Conservation (phyloP, 2,113 vertebrate species). For the Canis aureus region DNA sequence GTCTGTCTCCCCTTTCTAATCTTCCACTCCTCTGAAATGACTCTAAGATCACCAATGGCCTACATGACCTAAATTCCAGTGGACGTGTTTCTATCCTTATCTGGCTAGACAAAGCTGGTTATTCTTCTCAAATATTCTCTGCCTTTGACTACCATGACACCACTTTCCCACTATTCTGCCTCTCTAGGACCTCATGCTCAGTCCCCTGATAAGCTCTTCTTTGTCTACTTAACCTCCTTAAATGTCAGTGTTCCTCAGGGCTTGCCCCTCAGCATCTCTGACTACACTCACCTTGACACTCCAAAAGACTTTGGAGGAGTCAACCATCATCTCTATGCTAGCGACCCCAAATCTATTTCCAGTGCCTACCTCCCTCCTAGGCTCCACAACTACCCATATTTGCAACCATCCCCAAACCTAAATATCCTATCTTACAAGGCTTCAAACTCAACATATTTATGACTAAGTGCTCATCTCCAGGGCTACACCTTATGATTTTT, state of each 20-base stretch:
- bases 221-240: neutral
- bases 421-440: neutral
- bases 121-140: neutral
- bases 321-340: constrained; percentile 25
- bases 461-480: neutral
- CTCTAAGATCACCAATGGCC: neutral
- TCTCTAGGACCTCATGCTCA: neutral
- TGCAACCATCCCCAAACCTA: neutral
- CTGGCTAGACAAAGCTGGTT: neutral
- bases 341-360: neutral
- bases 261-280: neutral
- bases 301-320: neutral
- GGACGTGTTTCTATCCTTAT: neutral
- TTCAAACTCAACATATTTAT: neutral
- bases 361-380: neutral
- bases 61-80: neutral
- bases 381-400: neutral
- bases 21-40: neutral
- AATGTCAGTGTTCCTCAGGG: neutral
- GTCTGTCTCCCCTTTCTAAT: neutral
- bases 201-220: neutral
- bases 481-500: neutral
- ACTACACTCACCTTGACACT: neutral
- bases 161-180: neutral
- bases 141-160: neutral